These are phyloP conservation scores for Atta texana DNA, from an alignment of 1,140 invertebrate species.

Conservation along the genomic window DNA sequence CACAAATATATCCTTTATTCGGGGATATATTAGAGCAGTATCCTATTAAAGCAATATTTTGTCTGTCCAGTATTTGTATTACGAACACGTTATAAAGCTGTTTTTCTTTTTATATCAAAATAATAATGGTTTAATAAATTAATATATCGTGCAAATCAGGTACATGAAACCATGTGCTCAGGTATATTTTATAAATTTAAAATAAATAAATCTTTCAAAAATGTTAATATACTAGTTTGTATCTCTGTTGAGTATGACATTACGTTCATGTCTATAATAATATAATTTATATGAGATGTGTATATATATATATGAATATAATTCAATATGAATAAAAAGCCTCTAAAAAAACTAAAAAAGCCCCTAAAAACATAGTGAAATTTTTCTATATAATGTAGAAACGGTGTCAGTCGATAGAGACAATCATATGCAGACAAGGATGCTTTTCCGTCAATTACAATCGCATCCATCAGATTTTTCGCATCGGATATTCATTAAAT, in stretches of 20 bases:
- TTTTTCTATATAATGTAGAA: too few species aligned
- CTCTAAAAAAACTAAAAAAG: too few species aligned
- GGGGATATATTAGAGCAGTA: background rate
- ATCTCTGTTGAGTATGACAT: conserved; percentile 2
- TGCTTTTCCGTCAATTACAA: too few species aligned
- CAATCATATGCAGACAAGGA: too few species aligned
- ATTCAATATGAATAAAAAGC: too few species aligned
- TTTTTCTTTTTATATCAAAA: conserved; percentile 10
- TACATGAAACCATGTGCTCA: conserved; percentile 62
- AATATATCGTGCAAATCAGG: conserved; percentile 56
- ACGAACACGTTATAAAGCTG: conserved; percentile 1
- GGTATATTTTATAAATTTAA: conserved; percentile 52
- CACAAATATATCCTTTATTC: conserved; percentile 21
- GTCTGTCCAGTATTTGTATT: background rate
- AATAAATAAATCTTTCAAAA: conserved; percentile 17
- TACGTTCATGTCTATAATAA: background rate
- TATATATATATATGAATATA: too few species aligned
- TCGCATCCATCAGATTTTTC: too few species aligned
- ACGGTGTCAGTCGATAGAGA: too few species aligned
- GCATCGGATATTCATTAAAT: too few species aligned
- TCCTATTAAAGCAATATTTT: background rate
- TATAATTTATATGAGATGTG: background rate
- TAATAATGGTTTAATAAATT: conserved; percentile 45
- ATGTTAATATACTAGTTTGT: conserved; percentile 20
- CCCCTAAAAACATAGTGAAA: too few species aligned